phyloP scores from a whole-genome alignment of 2,113 vertebrate genomes.

The Hipposideros armiger region DNA sequence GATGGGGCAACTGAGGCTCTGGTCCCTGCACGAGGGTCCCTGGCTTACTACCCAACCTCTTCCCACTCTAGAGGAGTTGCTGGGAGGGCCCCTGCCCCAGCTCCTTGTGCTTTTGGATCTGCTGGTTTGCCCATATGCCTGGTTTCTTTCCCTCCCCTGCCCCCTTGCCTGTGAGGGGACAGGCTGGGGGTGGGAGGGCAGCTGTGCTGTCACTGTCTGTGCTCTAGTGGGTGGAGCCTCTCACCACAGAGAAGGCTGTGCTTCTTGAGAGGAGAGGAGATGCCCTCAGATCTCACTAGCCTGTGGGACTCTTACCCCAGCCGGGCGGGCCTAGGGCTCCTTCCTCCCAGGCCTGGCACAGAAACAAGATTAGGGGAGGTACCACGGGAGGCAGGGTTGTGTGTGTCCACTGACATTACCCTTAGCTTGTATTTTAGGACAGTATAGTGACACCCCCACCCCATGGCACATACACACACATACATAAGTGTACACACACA shows the following conservation, averaged over 20 bases:
- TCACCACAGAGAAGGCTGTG: constrained; percentile 36
- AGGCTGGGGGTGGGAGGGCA: neutral
- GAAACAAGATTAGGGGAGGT: neutral
- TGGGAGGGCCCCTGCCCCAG: constrained; percentile 50
- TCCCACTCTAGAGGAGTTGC: constrained; percentile 1
- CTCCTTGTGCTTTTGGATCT: constrained; percentile 80
- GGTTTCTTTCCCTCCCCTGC: constrained; percentile 28
- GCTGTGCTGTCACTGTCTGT: constrained; percentile 10
- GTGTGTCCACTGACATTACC: constrained; percentile 49
- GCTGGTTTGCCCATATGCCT: constrained; percentile 71
- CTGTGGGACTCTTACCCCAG: neutral
- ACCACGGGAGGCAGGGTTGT: constrained; percentile 44
- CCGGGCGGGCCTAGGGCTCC: neutral
- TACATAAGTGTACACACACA: neutral
- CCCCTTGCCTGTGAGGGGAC: neutral
- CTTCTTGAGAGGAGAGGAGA: neutral
- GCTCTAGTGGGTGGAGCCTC: constrained; percentile 1
- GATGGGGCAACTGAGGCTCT: constrained; percentile 73
- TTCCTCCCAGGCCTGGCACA: neutral
- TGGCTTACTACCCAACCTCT: constrained; percentile 50
- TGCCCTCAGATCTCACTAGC: neutral
- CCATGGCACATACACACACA: neutral
- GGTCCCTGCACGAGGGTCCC: constrained; percentile 64
- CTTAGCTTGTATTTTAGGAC: constrained; percentile 73
- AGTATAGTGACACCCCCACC: constrained; percentile 43